Evolutionary conservation across 2,797 vertebrate genomes (phyloP).

Genomic region (Melanotaenia parkinsoni): DNA sequence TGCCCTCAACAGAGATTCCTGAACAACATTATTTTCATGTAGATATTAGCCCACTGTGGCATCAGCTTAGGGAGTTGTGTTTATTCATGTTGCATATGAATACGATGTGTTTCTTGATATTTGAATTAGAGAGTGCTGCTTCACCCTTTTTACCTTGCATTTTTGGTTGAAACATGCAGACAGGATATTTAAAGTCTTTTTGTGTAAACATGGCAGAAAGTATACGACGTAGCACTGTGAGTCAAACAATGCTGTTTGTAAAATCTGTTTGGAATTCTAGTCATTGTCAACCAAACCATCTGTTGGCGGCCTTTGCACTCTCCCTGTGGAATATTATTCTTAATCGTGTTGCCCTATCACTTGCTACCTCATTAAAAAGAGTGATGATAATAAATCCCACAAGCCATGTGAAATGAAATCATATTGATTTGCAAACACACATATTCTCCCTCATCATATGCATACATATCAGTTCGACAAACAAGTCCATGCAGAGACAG

Average conservation of each 20-base stretch:
- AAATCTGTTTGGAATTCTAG: slow-evolving; percentile 67
- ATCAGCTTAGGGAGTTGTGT: slow-evolving; percentile 38
- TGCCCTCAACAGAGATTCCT: slow-evolving; percentile 43
- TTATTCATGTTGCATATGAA: slow-evolving; percentile 37
- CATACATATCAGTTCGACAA: slow-evolving; percentile 54
- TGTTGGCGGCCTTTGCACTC: slow-evolving; percentile 76
- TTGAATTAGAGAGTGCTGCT: slow-evolving; percentile 31
- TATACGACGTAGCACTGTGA: slow-evolving; percentile 46
- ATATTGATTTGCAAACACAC: slow-evolving; percentile 71
- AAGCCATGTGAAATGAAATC: slow-evolving; percentile 67
- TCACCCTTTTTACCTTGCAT: slow-evolving; percentile 40
- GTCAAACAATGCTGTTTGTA: slow-evolving; percentile 55
- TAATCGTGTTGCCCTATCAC: slow-evolving; percentile 75
- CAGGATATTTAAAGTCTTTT: slow-evolving; percentile 63
- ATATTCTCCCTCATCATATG: slow-evolving; percentile 25
- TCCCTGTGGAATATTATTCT: slow-evolving; percentile 62
- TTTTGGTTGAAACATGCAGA: slow-evolving; percentile 46
- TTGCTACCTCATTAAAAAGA: slow-evolving; percentile 81
- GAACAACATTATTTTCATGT: slow-evolving; percentile 37
- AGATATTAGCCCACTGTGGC: slow-evolving; percentile 37
- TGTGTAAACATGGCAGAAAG: slow-evolving; percentile 65
- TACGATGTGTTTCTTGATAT: slow-evolving; percentile 36
- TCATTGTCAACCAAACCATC: slow-evolving; percentile 71
- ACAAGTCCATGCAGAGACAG: slow-evolving; percentile 34
- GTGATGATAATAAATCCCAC: slow-evolving; percentile 79